Base-by-base conservation (phyloP, 2,797 vertebrate genomes). In the Setipinna tenuifilis region DNA sequence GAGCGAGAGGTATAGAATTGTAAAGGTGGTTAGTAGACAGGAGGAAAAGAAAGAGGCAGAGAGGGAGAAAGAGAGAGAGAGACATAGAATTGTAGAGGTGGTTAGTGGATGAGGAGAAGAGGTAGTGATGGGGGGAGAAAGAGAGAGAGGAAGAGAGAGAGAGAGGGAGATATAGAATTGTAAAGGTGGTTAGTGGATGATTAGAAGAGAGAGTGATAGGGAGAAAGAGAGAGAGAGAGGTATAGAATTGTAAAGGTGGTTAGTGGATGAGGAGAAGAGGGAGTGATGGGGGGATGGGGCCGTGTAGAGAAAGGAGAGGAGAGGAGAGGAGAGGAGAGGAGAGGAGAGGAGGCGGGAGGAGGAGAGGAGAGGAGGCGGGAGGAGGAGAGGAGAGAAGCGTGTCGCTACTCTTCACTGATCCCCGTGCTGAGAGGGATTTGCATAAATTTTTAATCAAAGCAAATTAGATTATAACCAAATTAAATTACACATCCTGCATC, bases 401-500 rank as follows among this genome's bases (percentile, higher is more conserved):
- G 94, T 95, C 90, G 91, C 93, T 91, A 92, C 92, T 93, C 89
- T 91, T 91, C 92, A 90, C 93, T 94, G 94, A 95, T 94, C 93
- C 93, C 92, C 93, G 94, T 94, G 94, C 95, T 94, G 92, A 94
- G 92, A 94, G 94, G 95, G 94, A 95, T 96, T 96, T 95, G 94
- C 95, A 96, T 95, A 94, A 94, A 95, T 95, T 95, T 95, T 95
- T 95, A 95, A 96, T 95, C 95, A 96, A 96, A 96, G 95, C 94
- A 95, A 96, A 96, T 96, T 94, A 95, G 94, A 96, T 96, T 95
- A 95, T 94, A 95, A 95, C 94, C 93, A 95, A 95, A 95, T 95
- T 94, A 95, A 95, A 95, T 94, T 94, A 92, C 88, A 92, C 94
- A 95, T 95, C 93, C 93, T 94, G 92, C 91, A 93, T 92, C 75